phyloP scores from a whole-genome alignment of 1,140 invertebrate genomes.

The Drosophila bocki region DNA sequence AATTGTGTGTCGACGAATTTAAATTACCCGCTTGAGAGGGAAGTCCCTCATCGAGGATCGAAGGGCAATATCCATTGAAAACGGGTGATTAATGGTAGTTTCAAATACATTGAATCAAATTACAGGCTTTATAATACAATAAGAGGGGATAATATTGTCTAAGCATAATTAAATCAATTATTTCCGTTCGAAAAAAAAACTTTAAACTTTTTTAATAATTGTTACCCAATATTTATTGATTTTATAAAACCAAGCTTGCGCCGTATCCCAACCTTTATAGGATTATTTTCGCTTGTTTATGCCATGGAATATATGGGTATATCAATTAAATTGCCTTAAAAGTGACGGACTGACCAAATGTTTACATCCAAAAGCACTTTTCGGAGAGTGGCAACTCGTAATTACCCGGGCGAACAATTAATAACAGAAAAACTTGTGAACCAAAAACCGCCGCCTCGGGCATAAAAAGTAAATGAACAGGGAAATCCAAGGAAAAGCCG shows the following conservation, averaged over 20 bases:
- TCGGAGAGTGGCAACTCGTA: conserved; percentile 26
- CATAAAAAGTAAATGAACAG: conserved; percentile 13
- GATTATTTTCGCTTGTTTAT: not conserved
- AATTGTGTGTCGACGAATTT: conserved; percentile 22
- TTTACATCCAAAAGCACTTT: conserved; percentile 37
- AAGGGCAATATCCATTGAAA: conserved; percentile 4
- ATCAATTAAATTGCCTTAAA: conserved; percentile 12
- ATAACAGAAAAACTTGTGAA: conserved; percentile 31
- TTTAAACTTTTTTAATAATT: not conserved
- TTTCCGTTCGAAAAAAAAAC: not conserved
- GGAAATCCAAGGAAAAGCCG: conserved; percentile 22
- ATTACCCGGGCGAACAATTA: conserved; percentile 44
- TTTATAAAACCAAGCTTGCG: not conserved
- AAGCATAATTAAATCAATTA: not conserved
- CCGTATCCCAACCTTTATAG: not conserved
- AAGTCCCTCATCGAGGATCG: not conserved
- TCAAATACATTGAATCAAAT: not conserved
- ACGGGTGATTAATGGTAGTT: conserved; percentile 2
- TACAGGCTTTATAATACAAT: too few relatives aligned
- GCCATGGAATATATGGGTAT: conserved; percentile 1
- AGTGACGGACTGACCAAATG: conserved; percentile 21
- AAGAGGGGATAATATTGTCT: not conserved
- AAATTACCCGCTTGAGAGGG: conserved; percentile 5
- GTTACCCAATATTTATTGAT: not conserved
- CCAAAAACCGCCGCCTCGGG: conserved; percentile 22